A percentile compares a stretch with the other conserved stretches of the same genome.
Evolutionary conservation across 2,113 vertebrate genomes (phyloP).

Genomic region (Poecile atricapillus): DNA sequence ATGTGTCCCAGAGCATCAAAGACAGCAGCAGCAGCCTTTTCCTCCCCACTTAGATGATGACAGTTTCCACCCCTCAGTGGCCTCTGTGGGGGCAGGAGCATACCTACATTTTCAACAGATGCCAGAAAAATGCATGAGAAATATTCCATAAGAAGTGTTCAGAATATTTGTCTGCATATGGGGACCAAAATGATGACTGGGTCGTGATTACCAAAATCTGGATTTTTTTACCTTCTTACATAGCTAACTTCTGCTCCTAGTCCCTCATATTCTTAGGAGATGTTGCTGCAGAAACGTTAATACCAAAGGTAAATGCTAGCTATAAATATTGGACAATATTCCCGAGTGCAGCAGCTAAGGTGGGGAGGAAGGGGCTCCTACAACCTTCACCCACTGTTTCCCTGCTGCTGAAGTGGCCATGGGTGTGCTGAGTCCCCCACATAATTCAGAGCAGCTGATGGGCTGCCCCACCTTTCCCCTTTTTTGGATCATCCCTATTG

Average conservation of each 20-base stretch:
- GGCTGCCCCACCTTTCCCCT: background rate
- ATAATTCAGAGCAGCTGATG: background rate
- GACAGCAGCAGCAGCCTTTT: background rate
- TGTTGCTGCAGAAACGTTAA: background rate
- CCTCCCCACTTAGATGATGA: background rate
- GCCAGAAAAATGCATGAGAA: background rate
- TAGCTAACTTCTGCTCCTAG: background rate
- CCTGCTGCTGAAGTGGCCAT: background rate
- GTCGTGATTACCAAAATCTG: background rate
- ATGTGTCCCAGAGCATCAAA: no score
- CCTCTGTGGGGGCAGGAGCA: background rate
- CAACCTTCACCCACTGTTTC: background rate
- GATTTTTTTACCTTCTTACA: background rate
- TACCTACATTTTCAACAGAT: background rate
- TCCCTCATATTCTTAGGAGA: background rate
- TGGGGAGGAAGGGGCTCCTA: background rate
- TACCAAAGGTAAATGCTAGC: background rate
- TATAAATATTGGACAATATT: background rate
- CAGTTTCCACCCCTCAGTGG: background rate
- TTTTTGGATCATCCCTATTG: background rate
- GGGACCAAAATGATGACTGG: background rate
- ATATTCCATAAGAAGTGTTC: background rate
- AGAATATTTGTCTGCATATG: background rate
- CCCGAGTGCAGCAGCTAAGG: background rate
- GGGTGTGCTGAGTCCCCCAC: accelerated